phyloP scores from a whole-genome alignment of 2,888 invertebrate genomes.

The Dorcus hopei region DNA sequence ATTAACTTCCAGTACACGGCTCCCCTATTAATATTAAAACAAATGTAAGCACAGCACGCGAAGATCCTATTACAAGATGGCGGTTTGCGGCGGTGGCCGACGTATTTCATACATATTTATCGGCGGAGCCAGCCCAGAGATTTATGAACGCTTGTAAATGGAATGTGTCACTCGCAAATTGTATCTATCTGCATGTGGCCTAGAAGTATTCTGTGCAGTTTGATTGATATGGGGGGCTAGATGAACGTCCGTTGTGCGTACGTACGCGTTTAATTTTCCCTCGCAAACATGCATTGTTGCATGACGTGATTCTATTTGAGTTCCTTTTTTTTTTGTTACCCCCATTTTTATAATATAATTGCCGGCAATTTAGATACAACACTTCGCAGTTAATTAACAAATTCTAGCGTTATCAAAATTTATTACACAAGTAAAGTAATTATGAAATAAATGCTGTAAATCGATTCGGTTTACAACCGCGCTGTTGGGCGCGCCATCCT shows the following conservation, averaged over 20 bases:
- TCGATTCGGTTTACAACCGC: no score
- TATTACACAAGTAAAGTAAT: no score
- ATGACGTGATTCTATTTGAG: background rate
- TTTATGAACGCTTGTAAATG: constrained; percentile 41
- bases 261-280: constrained; percentile 2
- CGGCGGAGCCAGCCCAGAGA: constrained; percentile 30
- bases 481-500: no score
- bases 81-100: constrained; percentile 10
- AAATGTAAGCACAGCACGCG: constrained; percentile 13
- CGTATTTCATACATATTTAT: constrained; percentile 46
- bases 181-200: constrained; percentile 35
- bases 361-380: no score
- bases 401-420: no score
- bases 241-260: background rate
- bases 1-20: constrained; percentile 10
- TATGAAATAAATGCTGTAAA: no score
- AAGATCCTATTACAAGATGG: constrained; percentile 12
- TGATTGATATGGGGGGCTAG: constrained; percentile 32
- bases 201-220: constrained; percentile 24
- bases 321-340: background rate
- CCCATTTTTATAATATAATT: no score
- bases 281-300: background rate
- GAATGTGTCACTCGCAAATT: constrained; percentile 43
- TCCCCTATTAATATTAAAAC: constrained; percentile 12
- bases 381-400: no score